Evolutionary conservation across 53 echinoderm and acorn worm genomes (phyloP).

Genomic region (Glandiceps talaboti): DNA sequence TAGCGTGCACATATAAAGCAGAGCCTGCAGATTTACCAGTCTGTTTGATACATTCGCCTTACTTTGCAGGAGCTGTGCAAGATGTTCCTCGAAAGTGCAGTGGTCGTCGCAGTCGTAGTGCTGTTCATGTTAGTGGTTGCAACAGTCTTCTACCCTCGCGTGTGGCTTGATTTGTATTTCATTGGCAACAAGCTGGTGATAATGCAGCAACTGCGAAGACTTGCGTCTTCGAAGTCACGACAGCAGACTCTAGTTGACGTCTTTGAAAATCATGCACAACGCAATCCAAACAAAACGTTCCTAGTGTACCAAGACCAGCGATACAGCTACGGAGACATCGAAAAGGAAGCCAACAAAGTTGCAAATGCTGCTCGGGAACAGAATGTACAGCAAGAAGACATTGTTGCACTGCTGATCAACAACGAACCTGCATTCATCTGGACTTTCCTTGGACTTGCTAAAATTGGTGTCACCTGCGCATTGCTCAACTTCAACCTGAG

Average conservation of each 20-base stretch:
- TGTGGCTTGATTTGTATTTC: constrained; percentile 50
- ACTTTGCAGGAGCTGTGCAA: background rate
- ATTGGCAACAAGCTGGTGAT: constrained; percentile 40
- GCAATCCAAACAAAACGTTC: constrained; percentile 52
- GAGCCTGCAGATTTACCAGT: too few relatives aligned
- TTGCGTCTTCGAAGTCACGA: constrained; percentile 24
- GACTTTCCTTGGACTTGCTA: constrained; percentile 72
- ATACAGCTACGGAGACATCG: constrained; percentile 66
- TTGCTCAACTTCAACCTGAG: constrained; percentile 79
- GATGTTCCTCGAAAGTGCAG: background rate
- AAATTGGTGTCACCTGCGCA: constrained; percentile 88
- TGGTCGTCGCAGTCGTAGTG: background rate
- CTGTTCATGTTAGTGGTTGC: constrained; percentile 5
- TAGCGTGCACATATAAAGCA: too few relatives aligned
- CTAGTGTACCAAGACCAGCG: constrained; percentile 53
- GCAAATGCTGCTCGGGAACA: constrained; percentile 44
- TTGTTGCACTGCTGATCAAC: constrained; percentile 62
- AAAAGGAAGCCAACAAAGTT: constrained; percentile 58
- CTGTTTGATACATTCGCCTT: too few relatives aligned
- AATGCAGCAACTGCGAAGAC: constrained; percentile 31
- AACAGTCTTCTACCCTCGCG: constrained; percentile 25
- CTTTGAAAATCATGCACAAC: constrained; percentile 40
- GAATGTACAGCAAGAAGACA: constrained; percentile 65
- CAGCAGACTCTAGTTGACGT: constrained; percentile 60
- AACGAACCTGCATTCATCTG: constrained; percentile 89